phyloP scores from a whole-genome alignment of 2,797 vertebrate genomes.

The Diplodus sargus region DNA sequence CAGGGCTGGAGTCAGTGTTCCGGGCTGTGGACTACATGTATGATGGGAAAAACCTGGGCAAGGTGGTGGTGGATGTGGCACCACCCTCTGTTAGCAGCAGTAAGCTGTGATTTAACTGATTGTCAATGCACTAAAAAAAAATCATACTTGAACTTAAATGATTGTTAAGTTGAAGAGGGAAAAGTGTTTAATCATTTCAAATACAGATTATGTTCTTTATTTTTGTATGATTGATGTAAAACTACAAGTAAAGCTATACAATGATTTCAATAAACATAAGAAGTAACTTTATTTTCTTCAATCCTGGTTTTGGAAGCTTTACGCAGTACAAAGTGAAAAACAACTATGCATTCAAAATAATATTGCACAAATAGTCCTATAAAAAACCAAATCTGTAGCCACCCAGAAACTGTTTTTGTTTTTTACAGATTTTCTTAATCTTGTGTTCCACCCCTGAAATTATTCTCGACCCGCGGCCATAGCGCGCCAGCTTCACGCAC shows the following conservation, averaged over 20 bases:
- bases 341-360: not conserved
- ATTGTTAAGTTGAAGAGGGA: not conserved
- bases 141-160: slow-evolving; percentile 27
- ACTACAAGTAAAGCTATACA: slow-evolving; percentile 11
- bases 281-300: slow-evolving; percentile 12
- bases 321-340: slow-evolving; percentile 2
- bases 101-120: slow-evolving; percentile 87
- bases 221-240: slow-evolving; percentile 49
- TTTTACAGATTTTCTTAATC: slow-evolving; percentile 25
- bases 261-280: slow-evolving; percentile 39
- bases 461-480: slow-evolving; percentile 62
- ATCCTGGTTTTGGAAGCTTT: slow-evolving; percentile 6
- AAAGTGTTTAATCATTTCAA: slow-evolving; percentile 19
- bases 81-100: slow-evolving; percentile 83
- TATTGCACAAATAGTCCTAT: slow-evolving; percentile 28
- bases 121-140: slow-evolving; percentile 23
- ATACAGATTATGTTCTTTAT: slow-evolving; percentile 36
- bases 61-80: slow-evolving; percentile 92
- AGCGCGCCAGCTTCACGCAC: slow-evolving; percentile 63
- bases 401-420: slow-evolving; percentile 1
- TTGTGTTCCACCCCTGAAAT: slow-evolving; percentile 52
- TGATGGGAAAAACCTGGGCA: slow-evolving; percentile 92
- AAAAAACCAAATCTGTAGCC: not conserved
- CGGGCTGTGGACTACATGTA: slow-evolving; percentile 95
- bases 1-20: slow-evolving; percentile 91